Percentiles rank a stretch among this genome's conserved stretches.
These are phyloP conservation scores for Donacobius atricapilla DNA, from an alignment of 2,113 vertebrate genomes.

Conservation along the genomic window DNA sequence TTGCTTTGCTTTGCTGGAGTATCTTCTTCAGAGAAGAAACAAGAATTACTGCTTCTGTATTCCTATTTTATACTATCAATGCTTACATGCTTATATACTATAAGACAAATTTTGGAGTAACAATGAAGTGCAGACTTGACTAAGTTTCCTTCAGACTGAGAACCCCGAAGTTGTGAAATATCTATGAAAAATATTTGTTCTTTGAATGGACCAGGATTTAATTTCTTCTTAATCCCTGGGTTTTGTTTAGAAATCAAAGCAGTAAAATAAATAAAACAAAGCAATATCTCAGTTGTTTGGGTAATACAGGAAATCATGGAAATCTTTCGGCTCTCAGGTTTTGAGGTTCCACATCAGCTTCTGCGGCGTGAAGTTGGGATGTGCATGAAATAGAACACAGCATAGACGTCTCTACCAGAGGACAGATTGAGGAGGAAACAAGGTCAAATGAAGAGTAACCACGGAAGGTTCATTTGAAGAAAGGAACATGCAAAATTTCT, in stretches of 20 bases:
- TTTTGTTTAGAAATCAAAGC: neutral
- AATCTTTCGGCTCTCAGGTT: neutral
- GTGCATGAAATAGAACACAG: neutral
- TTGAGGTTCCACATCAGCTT: neutral
- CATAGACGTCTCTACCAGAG: neutral
- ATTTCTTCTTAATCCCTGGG: neutral
- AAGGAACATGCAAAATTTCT: neutral
- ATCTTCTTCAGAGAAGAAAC: neutral
- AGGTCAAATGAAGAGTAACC: neutral
- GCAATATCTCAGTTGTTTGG: neutral
- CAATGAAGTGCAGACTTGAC: neutral
- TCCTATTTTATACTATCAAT: neutral
- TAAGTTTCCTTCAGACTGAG: neutral
- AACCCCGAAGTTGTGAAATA: neutral
- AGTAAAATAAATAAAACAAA: neutral
- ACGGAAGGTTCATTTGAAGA: neutral
- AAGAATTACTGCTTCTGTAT: neutral
- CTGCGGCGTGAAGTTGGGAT: neutral
- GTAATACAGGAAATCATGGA: neutral
- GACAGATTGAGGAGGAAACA: neutral
- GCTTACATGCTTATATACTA: neutral
- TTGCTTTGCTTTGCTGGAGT: neutral
- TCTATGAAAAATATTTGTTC: neutral
- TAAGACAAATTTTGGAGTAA: neutral
- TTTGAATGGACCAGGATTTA: neutral